A percentile compares a stretch with the other conserved stretches of the same genome.
Evolutionary conservation across 2,888 invertebrate genomes (phyloP).

Genomic region (Drosophila mimetica): DNA sequence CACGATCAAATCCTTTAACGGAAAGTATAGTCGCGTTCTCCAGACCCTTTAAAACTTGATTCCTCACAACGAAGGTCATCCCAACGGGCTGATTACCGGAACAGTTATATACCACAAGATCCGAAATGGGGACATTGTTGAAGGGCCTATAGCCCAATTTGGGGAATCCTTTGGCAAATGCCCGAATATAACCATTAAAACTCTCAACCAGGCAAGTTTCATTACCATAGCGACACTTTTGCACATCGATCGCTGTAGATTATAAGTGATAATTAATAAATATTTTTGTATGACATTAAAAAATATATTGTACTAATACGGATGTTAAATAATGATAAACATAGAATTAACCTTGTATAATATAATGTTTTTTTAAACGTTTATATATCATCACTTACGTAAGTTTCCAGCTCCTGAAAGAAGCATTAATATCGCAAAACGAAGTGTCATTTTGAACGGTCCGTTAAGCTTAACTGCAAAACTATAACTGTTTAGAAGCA

Average conservation of each 20-base stretch:
- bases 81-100: slow-evolving; percentile 8
- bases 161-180: slow-evolving; percentile 32
- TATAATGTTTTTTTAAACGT: too few relatives aligned
- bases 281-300: too few relatives aligned
- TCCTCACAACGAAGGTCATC: slow-evolving; percentile 14
- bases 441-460: not conserved
- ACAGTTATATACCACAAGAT: slow-evolving; percentile 11
- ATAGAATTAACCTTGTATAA: too few relatives aligned
- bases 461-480: not conserved
- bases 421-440: not conserved
- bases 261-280: too few relatives aligned
- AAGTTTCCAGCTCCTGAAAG: not conserved
- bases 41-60: slow-evolving; percentile 26
- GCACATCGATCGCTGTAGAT: slow-evolving; percentile 29
- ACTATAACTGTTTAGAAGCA: not conserved
- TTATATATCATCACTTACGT: not conserved
- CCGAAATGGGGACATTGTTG: slow-evolving; percentile 12
- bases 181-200: slow-evolving; percentile 36
- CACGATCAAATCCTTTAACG: slow-evolving; percentile 40
- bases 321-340: too few relatives aligned
- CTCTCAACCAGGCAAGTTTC: slow-evolving; percentile 36
- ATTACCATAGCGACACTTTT: slow-evolving; percentile 45
- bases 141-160: slow-evolving; percentile 22
- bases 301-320: too few relatives aligned
- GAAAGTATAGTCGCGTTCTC: slow-evolving; percentile 37